Evolutionary conservation across 1,140 invertebrate genomes (phyloP).

Genomic region (Helicorthomorpha holstii): DNA sequence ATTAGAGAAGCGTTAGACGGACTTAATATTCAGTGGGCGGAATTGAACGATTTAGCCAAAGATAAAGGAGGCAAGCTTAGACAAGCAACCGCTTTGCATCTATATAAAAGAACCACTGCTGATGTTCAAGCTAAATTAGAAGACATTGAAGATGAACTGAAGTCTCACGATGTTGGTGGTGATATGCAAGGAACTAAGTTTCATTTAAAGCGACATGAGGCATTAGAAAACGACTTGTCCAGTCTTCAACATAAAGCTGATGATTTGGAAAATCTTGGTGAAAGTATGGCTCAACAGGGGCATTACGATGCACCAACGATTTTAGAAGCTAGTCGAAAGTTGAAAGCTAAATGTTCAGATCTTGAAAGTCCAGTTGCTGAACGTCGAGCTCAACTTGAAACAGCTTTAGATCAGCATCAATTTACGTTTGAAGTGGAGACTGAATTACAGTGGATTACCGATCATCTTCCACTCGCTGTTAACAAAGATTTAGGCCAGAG

Average conservation of each 20-base stretch:
- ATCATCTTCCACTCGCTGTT: constrained; percentile 61
- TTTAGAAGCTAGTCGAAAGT: constrained; percentile 51
- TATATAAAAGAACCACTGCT: constrained; percentile 48
- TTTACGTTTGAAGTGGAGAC: constrained; percentile 85
- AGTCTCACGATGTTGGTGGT: constrained; percentile 58
- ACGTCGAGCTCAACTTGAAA: constrained; percentile 62
- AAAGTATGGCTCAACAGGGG: constrained; percentile 76
- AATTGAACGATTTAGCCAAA: constrained; percentile 45
- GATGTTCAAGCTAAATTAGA: constrained; percentile 62
- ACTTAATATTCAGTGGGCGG: constrained; percentile 54
- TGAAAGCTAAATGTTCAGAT: constrained; percentile 41
- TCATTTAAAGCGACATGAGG: constrained; percentile 66
- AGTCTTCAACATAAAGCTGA: constrained; percentile 57
- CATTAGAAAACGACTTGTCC: constrained; percentile 58
- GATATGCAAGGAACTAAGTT: constrained; percentile 78
- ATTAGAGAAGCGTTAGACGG: constrained; percentile 44
- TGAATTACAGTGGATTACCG: constrained; percentile 90
- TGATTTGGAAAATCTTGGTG: constrained; percentile 56
- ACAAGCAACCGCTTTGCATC: constrained; percentile 59
- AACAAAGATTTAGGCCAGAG: constrained; percentile 59
- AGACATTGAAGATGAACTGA: constrained; percentile 40
- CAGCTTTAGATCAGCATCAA: constrained; percentile 74
- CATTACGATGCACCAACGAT: constrained; percentile 87
- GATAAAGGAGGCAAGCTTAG: constrained; percentile 67
- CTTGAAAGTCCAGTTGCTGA: constrained; percentile 30